phyloP scores from a whole-genome alignment of 2,888 invertebrate species.

The Dione juno region DNA sequence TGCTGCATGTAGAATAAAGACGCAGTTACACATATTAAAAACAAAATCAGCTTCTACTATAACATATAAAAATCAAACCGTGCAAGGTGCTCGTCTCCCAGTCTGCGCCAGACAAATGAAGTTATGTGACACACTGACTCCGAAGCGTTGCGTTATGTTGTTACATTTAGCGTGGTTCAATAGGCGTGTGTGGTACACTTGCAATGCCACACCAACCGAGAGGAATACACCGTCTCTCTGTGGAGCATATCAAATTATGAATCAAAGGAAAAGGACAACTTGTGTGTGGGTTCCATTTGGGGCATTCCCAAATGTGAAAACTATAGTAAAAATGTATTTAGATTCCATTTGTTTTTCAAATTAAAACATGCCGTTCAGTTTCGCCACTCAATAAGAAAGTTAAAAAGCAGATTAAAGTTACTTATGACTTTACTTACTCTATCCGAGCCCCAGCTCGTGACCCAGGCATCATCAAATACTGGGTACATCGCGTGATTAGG shows the following conservation, averaged over 20 bases:
- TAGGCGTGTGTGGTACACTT: conserved; percentile 64
- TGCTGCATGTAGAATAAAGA: too few species aligned
- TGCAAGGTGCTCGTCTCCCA: conserved; percentile 68
- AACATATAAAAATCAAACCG: conserved; percentile 59
- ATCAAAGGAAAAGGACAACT: neutral
- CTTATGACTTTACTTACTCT: conserved; percentile 59
- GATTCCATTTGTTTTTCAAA: neutral
- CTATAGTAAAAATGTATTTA: neutral
- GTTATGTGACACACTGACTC: conserved; percentile 63
- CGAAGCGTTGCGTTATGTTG: conserved; percentile 68
- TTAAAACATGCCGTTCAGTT: neutral
- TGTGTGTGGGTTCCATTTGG: neutral
- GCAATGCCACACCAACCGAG: conserved; percentile 53
- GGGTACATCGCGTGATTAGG: conserved; percentile 72
- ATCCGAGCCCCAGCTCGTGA: conserved; percentile 72
- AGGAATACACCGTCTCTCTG: conserved; percentile 71
- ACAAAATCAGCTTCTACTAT: neutral
- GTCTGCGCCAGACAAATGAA: conserved; percentile 70
- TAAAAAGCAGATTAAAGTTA: too few species aligned
- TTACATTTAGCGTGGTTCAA: conserved; percentile 63
- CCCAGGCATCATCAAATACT: conserved; percentile 71
- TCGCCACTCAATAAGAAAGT: neutral
- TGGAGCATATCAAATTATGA: neutral
- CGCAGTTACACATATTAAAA: neutral
- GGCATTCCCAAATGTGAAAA: neutral